These are phyloP conservation scores for Ceyx margarethae DNA, from an alignment of 2,113 vertebrate species.

Conservation along the genomic window DNA sequence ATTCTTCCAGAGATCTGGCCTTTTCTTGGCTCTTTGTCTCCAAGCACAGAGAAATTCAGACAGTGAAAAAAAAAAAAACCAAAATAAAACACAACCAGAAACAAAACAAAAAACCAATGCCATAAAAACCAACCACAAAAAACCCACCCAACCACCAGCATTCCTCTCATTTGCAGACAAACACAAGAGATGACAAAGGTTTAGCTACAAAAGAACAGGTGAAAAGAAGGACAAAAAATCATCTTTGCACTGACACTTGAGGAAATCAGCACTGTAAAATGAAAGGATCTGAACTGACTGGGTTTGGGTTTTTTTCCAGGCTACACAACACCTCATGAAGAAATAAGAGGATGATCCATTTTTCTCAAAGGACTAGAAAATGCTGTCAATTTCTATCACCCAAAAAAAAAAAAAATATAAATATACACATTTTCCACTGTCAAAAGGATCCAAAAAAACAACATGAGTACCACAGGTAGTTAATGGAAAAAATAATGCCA, in stretches of 20 bases:
- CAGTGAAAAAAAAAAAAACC: background rate
- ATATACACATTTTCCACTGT: background rate
- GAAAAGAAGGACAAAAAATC: background rate
- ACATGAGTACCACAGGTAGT: background rate
- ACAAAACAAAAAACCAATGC: too few relatives aligned
- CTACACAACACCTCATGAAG: background rate
- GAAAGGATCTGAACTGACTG: background rate
- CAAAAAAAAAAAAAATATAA: too few relatives aligned
- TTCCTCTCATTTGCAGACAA: background rate
- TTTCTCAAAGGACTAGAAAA: background rate
- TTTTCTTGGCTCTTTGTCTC: background rate
- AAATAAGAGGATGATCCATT: background rate
- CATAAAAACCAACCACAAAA: too few relatives aligned
- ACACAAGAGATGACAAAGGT: background rate
- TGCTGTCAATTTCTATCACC: background rate
- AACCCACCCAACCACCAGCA: too few relatives aligned
- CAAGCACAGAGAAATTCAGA: background rate
- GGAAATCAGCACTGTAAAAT: background rate
- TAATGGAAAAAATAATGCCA: too few relatives aligned
- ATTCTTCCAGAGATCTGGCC: background rate
- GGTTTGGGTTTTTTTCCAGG: background rate
- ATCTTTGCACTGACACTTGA: background rate
- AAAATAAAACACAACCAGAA: too few relatives aligned
- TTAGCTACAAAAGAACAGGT: background rate
- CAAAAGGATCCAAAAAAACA: background rate